A percentile compares a stretch with the other conserved stretches of the same genome.
Evolutionary conservation across 2,888 invertebrate genomes (phyloP).

Genomic region (Chrysopilus asiliformis): DNA sequence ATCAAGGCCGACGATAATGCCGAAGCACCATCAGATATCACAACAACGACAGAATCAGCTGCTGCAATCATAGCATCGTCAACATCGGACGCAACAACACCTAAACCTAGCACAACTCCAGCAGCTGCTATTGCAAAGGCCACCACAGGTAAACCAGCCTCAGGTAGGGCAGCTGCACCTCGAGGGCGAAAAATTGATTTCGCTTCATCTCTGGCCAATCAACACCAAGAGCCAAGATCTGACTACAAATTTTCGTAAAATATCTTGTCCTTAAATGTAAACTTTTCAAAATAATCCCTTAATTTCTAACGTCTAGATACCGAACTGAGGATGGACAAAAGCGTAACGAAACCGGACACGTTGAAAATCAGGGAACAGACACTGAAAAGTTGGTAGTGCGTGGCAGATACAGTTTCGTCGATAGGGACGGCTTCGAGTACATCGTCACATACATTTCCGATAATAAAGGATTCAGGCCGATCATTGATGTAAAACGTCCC

Average conservation of each 20-base stretch:
- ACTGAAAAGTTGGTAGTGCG: conserved; percentile 14
- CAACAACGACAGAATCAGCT: no score
- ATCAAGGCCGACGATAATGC: no score
- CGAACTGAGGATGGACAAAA: conserved; percentile 30
- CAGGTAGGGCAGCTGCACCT: no score
- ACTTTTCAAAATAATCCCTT: not conserved
- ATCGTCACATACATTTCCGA: conserved; percentile 42
- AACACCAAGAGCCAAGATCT: not conserved
- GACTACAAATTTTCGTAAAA: not conserved
- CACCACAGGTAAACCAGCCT: no score
- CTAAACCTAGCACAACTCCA: no score
- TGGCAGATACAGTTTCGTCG: conserved; percentile 39
- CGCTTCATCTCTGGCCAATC: not conserved
- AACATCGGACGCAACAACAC: no score
- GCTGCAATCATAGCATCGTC: no score
- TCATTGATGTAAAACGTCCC: conserved; percentile 28
- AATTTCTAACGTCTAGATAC: no score
- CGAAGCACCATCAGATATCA: no score
- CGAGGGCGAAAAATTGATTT: not conserved
- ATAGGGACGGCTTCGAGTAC: conserved; percentile 41
- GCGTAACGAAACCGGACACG: conserved; percentile 25
- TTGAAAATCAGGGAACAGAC: conserved; percentile 7
- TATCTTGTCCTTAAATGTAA: not conserved
- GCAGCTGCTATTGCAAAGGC: no score
- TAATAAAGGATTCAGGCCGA: conserved; percentile 41